Conservation (phyloP, 1,140 invertebrate genomes). For the Ptiloglossa arizonensis region DNA sequence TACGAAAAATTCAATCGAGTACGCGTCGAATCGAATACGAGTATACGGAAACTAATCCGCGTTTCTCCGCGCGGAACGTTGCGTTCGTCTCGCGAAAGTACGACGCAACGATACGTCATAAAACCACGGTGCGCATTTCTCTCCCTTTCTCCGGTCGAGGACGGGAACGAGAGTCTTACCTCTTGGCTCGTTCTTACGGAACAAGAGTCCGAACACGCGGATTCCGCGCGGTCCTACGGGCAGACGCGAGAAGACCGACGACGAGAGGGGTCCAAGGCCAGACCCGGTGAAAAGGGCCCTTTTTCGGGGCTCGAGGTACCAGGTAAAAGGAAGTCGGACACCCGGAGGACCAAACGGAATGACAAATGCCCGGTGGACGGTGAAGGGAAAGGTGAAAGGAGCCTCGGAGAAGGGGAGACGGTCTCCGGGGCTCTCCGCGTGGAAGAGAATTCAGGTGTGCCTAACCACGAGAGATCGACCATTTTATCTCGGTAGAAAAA, state of each 20-base stretch:
- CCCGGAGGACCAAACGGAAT: constrained; percentile 73
- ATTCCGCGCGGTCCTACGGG: background rate
- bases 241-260: background rate
- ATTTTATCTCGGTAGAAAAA: constrained; percentile 30
- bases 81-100: constrained; percentile 6
- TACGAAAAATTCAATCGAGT: no score
- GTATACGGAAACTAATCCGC: no score
- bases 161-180: background rate
- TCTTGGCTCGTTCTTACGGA: background rate
- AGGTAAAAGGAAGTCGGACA: constrained; percentile 77
- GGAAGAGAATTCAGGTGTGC: constrained; percentile 51
- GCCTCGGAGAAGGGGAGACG: constrained; percentile 22
- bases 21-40: no score
- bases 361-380: constrained; percentile 73
- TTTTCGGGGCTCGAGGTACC: constrained; percentile 65
- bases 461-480: constrained; percentile 50
- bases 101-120: constrained; percentile 37
- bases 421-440: background rate
- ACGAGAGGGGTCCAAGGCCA: constrained; percentile 67
- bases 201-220: constrained; percentile 21
- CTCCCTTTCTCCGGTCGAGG: constrained; percentile 8
- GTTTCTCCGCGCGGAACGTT: background rate
- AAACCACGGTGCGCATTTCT: constrained; percentile 22
- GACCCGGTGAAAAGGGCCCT: constrained; percentile 63
- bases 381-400: constrained; percentile 72